Conservation (phyloP, 2,113 vertebrate genomes). For the Erythrocebus patas region DNA sequence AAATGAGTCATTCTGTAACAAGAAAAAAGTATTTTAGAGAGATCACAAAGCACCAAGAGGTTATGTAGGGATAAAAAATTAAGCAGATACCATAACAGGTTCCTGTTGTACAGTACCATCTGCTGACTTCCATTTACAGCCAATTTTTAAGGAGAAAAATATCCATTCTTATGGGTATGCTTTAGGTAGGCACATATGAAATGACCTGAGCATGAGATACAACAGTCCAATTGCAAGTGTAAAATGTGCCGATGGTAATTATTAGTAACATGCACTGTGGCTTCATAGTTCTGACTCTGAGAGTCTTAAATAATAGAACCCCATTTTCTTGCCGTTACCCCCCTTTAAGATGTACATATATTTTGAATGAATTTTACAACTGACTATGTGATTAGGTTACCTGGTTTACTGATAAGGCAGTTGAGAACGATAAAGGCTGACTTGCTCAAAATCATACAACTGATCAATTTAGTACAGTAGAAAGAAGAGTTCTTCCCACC, state of each 20-base stretch:
- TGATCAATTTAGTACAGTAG: neutral
- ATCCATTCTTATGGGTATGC: neutral
- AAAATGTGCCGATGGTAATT: neutral
- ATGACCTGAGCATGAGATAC: neutral
- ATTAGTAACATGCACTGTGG: neutral
- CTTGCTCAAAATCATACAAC: neutral
- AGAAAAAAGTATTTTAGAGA: slow-evolving; percentile 37
- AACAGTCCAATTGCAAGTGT: neutral
- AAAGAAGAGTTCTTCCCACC: neutral
- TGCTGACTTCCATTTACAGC: slow-evolving; percentile 29
- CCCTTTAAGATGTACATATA: neutral
- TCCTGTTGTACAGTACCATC: neutral
- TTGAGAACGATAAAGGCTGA: neutral
- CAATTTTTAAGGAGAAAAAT: slow-evolving; percentile 48
- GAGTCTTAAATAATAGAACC: neutral
- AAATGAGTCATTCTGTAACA: neutral
- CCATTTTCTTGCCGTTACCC: neutral
- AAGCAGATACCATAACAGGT: slow-evolving; percentile 4
- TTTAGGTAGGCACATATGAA: neutral
- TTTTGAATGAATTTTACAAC: neutral
- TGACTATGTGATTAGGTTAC: neutral
- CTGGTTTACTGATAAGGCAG: neutral
- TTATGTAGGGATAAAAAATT: slow-evolving; percentile 6
- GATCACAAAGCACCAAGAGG: slow-evolving; percentile 25
- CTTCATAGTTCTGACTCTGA: neutral